Evolutionary conservation across 2,797 vertebrate species (phyloP), one percentile per base, ranked within the genome.

Genomic region (Acrocephalus scirpaceus): DNA sequence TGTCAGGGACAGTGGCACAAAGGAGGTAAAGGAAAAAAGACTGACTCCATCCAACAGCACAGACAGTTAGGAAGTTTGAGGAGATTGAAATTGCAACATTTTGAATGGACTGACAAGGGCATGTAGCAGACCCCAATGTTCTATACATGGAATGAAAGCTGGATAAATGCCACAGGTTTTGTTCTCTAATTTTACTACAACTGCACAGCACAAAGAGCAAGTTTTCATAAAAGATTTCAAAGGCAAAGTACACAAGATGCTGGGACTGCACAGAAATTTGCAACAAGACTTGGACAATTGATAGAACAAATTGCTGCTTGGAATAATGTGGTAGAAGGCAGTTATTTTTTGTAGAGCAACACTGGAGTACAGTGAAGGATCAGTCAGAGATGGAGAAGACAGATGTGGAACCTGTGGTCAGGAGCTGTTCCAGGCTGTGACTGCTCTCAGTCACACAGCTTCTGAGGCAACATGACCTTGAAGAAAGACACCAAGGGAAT

Each of bases 391-490:
- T 2, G 2, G 84, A 34, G 30, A 30, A 66, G 16, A 7, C 58
- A 61, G 21, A 16, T 21, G 12, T 5, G 5, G 8, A 38, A n/a
- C 3, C 45, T 22, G 23, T 40, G 27, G 16, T 27, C 16, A 62
- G 58, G 7, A n/a, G 11, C 25, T 62, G 5, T 23, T 48, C 13
- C 44, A 69, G 48, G 18, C 47, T 69, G 13, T 10, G 44, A 30
- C 6, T 23, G 13, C 5, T 29, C 18, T 23, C 8, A 40, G 15
- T 44, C 44, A 89, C 18, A 44, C 27, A 74, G 14, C 15, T 82
- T 67, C 36, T 32, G 16, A 60, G 11, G n/a, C 19, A 66, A 23
- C 0, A 2, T 0, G 1, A 48, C 4, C 21, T 8, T 34, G 2
- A 2, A 65, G 21, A 91, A 30, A 16, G 22, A 65, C 57, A 42